phyloP scores from a whole-genome alignment of 2,797 vertebrate genomes.

The Astyanax mexicanus region DNA sequence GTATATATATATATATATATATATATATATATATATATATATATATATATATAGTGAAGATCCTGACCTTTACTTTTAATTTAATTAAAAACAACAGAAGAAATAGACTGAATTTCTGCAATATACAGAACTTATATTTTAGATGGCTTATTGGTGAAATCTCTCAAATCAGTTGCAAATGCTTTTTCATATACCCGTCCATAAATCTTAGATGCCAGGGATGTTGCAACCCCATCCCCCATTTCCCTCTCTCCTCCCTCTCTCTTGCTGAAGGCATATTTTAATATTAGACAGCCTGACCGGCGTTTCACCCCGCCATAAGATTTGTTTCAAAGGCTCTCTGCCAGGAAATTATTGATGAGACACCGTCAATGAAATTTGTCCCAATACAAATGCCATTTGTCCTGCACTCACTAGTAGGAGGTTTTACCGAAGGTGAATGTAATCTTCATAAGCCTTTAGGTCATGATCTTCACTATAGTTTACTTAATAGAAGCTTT shows the following conservation, averaged over 20 bases:
- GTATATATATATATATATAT: too few species aligned
- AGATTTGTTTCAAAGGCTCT: slow-evolving; percentile 90
- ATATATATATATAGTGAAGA: too few species aligned
- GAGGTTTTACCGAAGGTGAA: slow-evolving; percentile 73
- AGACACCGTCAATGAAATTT: slow-evolving; percentile 88
- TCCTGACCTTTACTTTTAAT: too few species aligned
- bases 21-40: too few species aligned
- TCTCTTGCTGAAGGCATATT: slow-evolving; percentile 78
- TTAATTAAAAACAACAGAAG: too few species aligned
- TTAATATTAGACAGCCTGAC: slow-evolving; percentile 90
- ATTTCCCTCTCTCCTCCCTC: slow-evolving; percentile 48
- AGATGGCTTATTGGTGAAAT: not conserved
- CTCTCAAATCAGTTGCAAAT: slow-evolving; percentile 13
- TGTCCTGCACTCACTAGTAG: slow-evolving; percentile 86
- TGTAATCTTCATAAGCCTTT: slow-evolving; percentile 14
- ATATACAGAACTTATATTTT: too few species aligned
- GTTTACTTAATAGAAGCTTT: too few species aligned
- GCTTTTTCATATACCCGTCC: slow-evolving; percentile 18
- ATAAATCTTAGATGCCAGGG: slow-evolving; percentile 35
- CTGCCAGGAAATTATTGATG: slow-evolving; percentile 90
- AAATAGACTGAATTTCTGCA: too few species aligned
- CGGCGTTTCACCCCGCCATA: slow-evolving; percentile 88
- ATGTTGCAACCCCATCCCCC: slow-evolving; percentile 21
- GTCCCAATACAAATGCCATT: slow-evolving; percentile 89
- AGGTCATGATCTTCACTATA: not conserved